A percentile compares a stretch with the other conserved stretches of the same genome.
These are phyloP conservation scores for Glossophaga mutica DNA, from an alignment of 2,797 vertebrate species.

Conservation along the genomic window DNA sequence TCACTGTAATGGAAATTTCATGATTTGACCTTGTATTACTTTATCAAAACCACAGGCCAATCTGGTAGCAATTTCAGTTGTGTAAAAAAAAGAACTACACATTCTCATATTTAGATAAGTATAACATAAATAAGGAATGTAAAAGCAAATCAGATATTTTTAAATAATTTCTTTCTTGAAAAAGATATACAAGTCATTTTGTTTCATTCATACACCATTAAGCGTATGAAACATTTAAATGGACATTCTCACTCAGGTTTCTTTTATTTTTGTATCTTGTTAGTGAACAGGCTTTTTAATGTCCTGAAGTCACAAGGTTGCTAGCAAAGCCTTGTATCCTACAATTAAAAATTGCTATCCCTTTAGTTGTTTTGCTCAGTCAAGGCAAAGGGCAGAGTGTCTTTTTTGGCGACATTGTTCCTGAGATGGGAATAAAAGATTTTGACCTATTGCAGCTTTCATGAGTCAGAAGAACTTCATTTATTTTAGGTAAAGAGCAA, in stretches of 20 bases:
- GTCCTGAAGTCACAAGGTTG: neutral
- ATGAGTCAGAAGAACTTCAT: constrained; percentile 24
- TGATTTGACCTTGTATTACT: neutral
- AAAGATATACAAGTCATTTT: neutral
- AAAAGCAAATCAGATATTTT: neutral
- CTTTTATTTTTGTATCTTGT: constrained; percentile 40
- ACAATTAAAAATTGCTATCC: constrained; percentile 28
- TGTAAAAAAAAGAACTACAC: neutral
- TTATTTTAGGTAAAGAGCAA: constrained; percentile 58
- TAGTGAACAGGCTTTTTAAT: constrained; percentile 36
- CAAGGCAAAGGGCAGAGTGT: neutral
- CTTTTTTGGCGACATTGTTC: constrained; percentile 27
- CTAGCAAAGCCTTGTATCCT: neutral
- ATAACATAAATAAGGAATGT: neutral
- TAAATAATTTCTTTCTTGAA: constrained; percentile 4
- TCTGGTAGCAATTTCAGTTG: neutral
- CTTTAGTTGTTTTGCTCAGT: constrained; percentile 15
- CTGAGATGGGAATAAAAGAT: constrained; percentile 36
- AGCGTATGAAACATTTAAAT: constrained; percentile 11
- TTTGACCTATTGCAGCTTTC: constrained; percentile 33
- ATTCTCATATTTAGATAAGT: neutral
- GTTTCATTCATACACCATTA: neutral
- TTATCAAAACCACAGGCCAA: neutral
- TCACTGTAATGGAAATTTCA: neutral
- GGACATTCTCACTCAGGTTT: constrained; percentile 33